Percentiles rank a stretch among this genome's conserved stretches.
Evolutionary conservation across 2,113 vertebrate genomes (phyloP).

Genomic region (Chrysemys picta): DNA sequence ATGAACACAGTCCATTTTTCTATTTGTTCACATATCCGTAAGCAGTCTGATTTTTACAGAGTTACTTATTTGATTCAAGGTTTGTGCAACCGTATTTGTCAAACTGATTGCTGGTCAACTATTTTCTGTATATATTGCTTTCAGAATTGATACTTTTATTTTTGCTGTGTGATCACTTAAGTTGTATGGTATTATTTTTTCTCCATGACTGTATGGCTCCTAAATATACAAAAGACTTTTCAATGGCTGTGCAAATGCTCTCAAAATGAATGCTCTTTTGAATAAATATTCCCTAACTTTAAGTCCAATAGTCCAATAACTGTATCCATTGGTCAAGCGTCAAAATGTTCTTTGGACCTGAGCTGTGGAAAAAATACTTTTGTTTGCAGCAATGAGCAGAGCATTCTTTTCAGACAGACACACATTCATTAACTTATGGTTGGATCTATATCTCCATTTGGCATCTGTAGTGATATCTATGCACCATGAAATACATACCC

Average conservation of each 20-base stretch:
- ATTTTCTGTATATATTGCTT: background rate
- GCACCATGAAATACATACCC: background rate
- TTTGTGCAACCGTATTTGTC: background rate
- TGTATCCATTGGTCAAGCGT: background rate
- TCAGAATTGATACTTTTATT: background rate
- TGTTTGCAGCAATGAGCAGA: too few species aligned
- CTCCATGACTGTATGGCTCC: background rate
- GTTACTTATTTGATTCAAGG: background rate
- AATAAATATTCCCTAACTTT: background rate
- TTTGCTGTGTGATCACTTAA: background rate
- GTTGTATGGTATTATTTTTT: background rate
- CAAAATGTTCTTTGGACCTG: background rate
- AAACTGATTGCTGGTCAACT: background rate
- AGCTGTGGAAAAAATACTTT: too few species aligned
- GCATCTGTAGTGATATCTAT: background rate
- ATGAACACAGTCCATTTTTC: background rate
- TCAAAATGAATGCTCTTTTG: background rate
- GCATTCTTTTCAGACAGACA: background rate
- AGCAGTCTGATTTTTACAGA: background rate
- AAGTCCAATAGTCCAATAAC: background rate
- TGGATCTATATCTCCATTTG: background rate
- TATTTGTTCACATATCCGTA: background rate
- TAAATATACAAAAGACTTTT: background rate
- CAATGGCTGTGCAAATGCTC: background rate
- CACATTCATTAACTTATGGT: background rate